Evolutionary conservation across 2,888 invertebrate genomes (phyloP).

Genomic region (Lycophotia porphyrea): DNA sequence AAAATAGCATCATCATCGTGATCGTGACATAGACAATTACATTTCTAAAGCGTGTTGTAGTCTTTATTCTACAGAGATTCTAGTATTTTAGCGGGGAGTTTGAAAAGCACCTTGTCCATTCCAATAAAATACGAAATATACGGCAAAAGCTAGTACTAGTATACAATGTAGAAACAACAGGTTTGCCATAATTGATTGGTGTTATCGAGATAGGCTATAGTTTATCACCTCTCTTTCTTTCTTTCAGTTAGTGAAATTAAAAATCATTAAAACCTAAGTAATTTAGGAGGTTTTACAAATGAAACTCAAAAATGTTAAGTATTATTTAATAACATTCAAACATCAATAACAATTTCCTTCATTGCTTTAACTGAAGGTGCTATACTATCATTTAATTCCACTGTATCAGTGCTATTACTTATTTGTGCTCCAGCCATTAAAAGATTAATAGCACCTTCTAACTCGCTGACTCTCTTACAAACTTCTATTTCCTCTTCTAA

Average conservation of each 20-base stretch:
- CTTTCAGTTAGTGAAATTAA: background rate
- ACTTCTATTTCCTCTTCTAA: slow-evolving; percentile 93
- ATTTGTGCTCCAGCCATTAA: slow-evolving; percentile 91
- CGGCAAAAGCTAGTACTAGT: background rate
- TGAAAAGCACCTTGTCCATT: background rate
- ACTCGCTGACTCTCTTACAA: slow-evolving; percentile 91
- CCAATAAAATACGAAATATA: background rate
- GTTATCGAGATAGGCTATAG: background rate
- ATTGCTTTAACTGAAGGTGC: slow-evolving; percentile 87
- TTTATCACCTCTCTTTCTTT: no score
- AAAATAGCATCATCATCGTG: background rate
- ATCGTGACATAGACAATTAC: slow-evolving; percentile 12
- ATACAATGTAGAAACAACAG: background rate
- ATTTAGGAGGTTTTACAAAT: slow-evolving; percentile 1
- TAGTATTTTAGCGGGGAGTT: background rate
- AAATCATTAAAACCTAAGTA: background rate
- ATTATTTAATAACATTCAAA: slow-evolving; percentile 69
- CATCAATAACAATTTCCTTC: slow-evolving; percentile 90
- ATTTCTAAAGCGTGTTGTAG: slow-evolving; percentile 10
- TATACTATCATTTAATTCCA: slow-evolving; percentile 77
- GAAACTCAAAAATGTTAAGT: slow-evolving; percentile 12
- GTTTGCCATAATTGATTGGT: background rate
- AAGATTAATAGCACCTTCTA: slow-evolving; percentile 93
- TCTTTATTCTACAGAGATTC: background rate
- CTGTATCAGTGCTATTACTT: slow-evolving; percentile 78